phyloP scores from a whole-genome alignment of 2,113 vertebrate genomes.

The Felis catus region DNA sequence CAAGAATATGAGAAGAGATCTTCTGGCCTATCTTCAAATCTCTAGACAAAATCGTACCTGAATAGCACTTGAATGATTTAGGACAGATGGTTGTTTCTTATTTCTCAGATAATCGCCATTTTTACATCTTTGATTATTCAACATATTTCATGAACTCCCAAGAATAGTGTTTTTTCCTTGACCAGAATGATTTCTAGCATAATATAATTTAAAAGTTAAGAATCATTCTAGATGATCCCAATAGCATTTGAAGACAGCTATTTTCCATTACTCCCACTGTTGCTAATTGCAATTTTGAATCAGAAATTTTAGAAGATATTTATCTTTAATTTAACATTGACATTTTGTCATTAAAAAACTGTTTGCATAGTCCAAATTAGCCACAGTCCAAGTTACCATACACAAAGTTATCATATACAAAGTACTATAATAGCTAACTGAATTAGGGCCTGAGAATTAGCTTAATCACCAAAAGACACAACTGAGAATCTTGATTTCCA shows the following conservation, averaged over 20 bases:
- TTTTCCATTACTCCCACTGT: background rate
- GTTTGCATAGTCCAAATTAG: background rate
- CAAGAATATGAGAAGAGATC: background rate
- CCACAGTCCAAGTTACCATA: background rate
- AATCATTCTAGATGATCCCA: background rate
- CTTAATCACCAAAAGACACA: background rate
- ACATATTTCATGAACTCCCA: background rate
- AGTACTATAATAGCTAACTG: background rate
- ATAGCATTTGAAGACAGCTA: background rate
- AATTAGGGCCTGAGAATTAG: background rate
- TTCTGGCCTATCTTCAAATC: background rate
- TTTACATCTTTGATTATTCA: background rate
- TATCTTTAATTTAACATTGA: background rate
- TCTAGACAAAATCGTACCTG: background rate
- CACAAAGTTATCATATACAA: background rate
- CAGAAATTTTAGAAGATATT: background rate
- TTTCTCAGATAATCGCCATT: background rate
- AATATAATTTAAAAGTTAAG: background rate
- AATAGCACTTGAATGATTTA: background rate
- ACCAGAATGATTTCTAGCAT: background rate
- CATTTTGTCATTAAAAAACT: background rate
- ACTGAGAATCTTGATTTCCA: background rate
- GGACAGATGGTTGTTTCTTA: background rate
- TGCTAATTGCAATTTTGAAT: slow-evolving; percentile 25
- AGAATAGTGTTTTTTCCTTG: background rate